Conservation (phyloP, 2,888 invertebrate species). For the Cephus nigrinus region DNA sequence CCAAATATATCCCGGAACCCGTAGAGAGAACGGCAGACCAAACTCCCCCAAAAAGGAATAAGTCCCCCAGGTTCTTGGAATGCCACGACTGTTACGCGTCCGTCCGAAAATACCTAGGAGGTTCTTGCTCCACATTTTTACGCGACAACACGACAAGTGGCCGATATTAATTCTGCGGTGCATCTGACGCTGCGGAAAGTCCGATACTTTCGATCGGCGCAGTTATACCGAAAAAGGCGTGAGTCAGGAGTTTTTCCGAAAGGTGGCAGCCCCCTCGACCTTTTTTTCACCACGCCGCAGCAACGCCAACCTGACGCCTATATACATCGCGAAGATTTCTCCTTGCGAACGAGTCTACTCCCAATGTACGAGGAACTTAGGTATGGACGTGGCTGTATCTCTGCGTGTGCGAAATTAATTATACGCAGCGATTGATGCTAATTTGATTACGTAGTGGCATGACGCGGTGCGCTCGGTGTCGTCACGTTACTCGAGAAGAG, state of each 20-base stretch:
- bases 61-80: slow-evolving; percentile 40
- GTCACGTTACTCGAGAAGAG: not conserved
- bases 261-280: not conserved
- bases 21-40: slow-evolving; percentile 33
- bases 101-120: slow-evolving; percentile 37
- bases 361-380: not conserved
- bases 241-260: not conserved
- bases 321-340: not conserved
- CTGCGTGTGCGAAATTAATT: not conserved
- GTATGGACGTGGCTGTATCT: not conserved
- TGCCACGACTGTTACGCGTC: slow-evolving; percentile 43
- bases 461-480: not conserved
- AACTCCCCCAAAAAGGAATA: slow-evolving; percentile 47
- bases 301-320: not conserved
- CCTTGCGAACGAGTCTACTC: not conserved
- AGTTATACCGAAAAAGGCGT: not conserved
- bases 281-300: not conserved
- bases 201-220: slow-evolving; percentile 4
- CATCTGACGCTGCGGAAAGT: slow-evolving; percentile 6
- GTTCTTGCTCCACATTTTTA: slow-evolving; percentile 51
- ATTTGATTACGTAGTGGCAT: not conserved
- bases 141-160: slow-evolving; percentile 6
- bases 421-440: not conserved
- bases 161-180: not conserved
- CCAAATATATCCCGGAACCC: slow-evolving; percentile 45